Base-by-base conservation (phyloP, 2,888 invertebrate genomes). In the Atrina japonica region DNA sequence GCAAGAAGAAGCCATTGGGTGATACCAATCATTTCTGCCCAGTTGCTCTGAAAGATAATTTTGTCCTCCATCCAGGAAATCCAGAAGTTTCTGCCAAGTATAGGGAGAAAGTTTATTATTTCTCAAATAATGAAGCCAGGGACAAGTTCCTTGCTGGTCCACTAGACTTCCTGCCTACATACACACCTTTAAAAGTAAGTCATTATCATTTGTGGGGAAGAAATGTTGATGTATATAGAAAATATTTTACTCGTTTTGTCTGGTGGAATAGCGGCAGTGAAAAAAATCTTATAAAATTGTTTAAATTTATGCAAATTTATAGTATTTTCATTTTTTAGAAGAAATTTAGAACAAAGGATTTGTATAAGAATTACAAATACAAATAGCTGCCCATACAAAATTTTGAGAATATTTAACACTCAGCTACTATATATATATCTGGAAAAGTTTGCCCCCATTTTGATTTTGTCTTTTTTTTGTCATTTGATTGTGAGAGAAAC, bases 21-120 rank as follows among this genome's bases (percentile, higher is more conserved):
- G 90, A 91, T 75, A 84, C 86, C n/a, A 88, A 85, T 70, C 85
- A 88, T 76, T 91, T 87, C 81, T 91, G 91, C 77, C 90, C 91
- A 5, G 91, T 91, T 11, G 75, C 84, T 21, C 82, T 91, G 41
- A 85, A 86, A 52, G 89, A 90, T 58, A 84, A 80, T 50, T 76
- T 80, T 58, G 84, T 90, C 5, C 80, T 91, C 59, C 86, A 83
- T 67, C 90, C 91, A 1, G 90, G 90, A 23, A 90, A 89, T 73
- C 88, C 89, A 25, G 91, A 91, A 70, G 73, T 84, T 23, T 84
- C 89, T 3, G 85, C 87, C 40, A 87, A 86, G 64, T 91, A 86
- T 76, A 72, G 89, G 45, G 90, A 89, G 70, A 89, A 88, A 64
- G 82, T 88, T 18, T 91, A 90, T 76, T 90, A 90, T 72, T 83